Percentiles rank a stretch among this genome's conserved stretches.
Conservation (phyloP, 2,113 vertebrate genomes). For the Anseranas semipalmata region DNA sequence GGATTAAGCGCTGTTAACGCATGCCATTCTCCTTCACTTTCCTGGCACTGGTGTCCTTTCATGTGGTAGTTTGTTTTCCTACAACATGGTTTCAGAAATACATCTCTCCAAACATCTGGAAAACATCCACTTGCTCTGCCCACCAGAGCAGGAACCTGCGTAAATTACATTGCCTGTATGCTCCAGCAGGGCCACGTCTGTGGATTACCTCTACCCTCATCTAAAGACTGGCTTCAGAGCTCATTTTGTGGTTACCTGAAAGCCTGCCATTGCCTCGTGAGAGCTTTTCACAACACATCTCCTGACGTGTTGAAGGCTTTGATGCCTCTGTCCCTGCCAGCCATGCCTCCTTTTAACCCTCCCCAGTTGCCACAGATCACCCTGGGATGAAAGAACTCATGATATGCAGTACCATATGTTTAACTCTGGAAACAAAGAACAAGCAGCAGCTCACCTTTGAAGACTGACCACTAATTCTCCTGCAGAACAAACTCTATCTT, state of each 20-base stretch:
- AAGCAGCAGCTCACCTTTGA: background rate
- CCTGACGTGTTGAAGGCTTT: background rate
- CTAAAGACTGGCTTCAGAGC: background rate
- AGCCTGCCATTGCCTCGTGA: background rate
- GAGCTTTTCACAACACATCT: background rate
- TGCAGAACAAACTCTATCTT: background rate
- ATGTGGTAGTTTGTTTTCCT: conserved; percentile 18
- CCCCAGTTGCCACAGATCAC: background rate
- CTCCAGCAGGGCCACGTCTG: background rate
- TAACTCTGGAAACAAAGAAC: background rate
- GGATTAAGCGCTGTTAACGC: background rate
- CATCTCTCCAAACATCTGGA: conserved; percentile 48
- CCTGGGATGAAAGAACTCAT: background rate
- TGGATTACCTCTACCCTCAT: background rate
- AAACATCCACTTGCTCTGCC: conserved; percentile 34
- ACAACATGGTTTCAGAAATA: background rate
- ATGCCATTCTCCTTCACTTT: background rate
- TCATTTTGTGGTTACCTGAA: background rate
- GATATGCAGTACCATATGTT: background rate
- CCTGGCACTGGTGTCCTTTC: background rate
- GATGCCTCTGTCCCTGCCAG: conserved; percentile 16
- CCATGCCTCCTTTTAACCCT: background rate
- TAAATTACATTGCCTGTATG: background rate
- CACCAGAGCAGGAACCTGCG: background rate
- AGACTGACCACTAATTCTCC: background rate